Base-by-base conservation (phyloP, 2,888 invertebrate genomes). In the Geotrupes spiniger region DNA sequence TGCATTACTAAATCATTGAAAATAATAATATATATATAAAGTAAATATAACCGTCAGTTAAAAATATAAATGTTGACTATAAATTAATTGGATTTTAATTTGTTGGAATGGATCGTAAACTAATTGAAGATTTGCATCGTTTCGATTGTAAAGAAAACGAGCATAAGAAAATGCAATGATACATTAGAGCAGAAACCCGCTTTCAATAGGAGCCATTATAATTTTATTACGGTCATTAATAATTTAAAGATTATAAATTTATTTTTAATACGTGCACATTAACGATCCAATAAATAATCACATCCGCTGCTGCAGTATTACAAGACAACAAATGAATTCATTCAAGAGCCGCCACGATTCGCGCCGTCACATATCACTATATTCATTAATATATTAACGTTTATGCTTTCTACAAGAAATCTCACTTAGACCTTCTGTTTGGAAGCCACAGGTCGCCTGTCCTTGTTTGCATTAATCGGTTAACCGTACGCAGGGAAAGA, bases 181-280 rank as follows among this genome's bases (percentile, higher is more conserved):
- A 33, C 33, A 33, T 33, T 33, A 33, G 33, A 11, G 33, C 11
- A 10, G 33, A 21, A 43, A 43, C 43, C 12, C 26, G 36, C 17
- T 16, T 42, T 33, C 43, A 21, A 15, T 36, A 43, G 36, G 26
- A 36, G 36, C 33, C 36, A 43, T 43, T 43, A 43, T 43, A 43
- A 17, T 21, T 43, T 43, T 43, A 43, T 36, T n/a, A 25, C 14
- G 25, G 36, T 33, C 43, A 43, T 43, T 36, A 43, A 43, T 43
- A 43, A 43, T 36, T 43, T 43, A 43, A 17, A 33, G 33, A 43
- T 42, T 42, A 42, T 42, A 42, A 42, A 42, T 42, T 42, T 28
- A 42, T 43, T 43, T 43, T 43, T 43, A 43, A 43, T 43, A 33
- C 36, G 43, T 12, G 17, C 43, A 36, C 43, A 43, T 43, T 43